phyloP scores from a whole-genome alignment of 1,140 invertebrate species.

The Wiebesia pumilae region DNA sequence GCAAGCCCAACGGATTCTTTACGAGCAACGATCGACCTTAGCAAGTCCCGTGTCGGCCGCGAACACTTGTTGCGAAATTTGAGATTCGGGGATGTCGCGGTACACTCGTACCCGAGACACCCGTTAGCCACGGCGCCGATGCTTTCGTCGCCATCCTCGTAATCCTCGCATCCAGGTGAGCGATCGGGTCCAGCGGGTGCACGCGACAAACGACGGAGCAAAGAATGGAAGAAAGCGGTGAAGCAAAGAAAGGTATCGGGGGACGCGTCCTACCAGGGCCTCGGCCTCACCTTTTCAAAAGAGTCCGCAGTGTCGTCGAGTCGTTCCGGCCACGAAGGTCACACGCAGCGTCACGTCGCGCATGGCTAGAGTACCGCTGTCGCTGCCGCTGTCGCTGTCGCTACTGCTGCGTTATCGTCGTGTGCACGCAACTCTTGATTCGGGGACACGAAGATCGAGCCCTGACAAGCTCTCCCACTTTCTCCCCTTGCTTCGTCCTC shows the following conservation, averaged over 20 bases:
- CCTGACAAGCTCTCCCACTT: not conserved
- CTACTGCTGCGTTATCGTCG: not conserved
- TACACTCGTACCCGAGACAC: not conserved
- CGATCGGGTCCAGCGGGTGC: too few relatives aligned
- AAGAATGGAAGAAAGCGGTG: not conserved
- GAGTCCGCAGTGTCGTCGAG: slow-evolving; percentile 38
- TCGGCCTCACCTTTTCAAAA: slow-evolving; percentile 41
- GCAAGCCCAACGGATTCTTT: too few relatives aligned
- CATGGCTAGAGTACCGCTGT: slow-evolving; percentile 10
- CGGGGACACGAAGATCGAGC: slow-evolving; percentile 7
- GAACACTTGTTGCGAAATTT: slow-evolving; percentile 45
- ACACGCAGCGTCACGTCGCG: slow-evolving; percentile 18
- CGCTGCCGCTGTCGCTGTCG: not conserved
- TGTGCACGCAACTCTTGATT: slow-evolving; percentile 8
- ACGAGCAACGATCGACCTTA: slow-evolving; percentile 9
- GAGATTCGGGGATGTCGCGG: not conserved
- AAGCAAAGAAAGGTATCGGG: not conserved
- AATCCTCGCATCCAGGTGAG: too few relatives aligned
- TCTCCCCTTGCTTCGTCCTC: not conserved
- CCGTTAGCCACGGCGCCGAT: too few relatives aligned
- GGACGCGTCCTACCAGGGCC: not conserved
- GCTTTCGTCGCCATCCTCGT: too few relatives aligned
- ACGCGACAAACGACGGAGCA: not conserved
- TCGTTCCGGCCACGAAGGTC: slow-evolving; percentile 26
- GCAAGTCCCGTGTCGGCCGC: not conserved